Conservation (phyloP, 1,140 invertebrate species). For the Apis cerana region DNA sequence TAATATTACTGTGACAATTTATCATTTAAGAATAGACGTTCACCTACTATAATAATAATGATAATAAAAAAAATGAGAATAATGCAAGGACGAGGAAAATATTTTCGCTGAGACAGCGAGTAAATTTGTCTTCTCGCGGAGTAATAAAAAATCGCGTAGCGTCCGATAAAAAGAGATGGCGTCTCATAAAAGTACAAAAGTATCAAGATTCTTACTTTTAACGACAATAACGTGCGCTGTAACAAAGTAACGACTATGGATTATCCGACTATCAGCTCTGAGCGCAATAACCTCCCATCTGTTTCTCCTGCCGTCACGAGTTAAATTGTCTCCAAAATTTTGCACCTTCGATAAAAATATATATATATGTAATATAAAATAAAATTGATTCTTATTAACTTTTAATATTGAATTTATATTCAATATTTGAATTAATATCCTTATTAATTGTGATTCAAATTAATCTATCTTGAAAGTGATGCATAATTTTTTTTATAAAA, state of each 20-base stretch:
- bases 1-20: background rate
- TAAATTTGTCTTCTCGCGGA: constrained; percentile 16
- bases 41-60: background rate
- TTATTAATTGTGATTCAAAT: no score
- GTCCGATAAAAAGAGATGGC: background rate
- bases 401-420: no score
- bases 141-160: background rate
- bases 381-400: no score
- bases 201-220: background rate
- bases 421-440: no score
- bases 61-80: background rate
- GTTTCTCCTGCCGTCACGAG: constrained; percentile 11
- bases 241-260: constrained; percentile 48
- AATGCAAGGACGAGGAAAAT: background rate
- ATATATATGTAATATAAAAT: no score
- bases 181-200: constrained; percentile 27
- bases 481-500: no score
- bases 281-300: constrained; percentile 41
- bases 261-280: constrained; percentile 50
- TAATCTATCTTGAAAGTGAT: no score
- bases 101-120: constrained; percentile 1
- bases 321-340: constrained; percentile 27
- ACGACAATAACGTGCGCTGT: constrained; percentile 24
- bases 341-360: background rate
- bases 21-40: background rate